phyloP scores from a whole-genome alignment of 2,888 invertebrate species.

The Orthonychiurus folsomi region DNA sequence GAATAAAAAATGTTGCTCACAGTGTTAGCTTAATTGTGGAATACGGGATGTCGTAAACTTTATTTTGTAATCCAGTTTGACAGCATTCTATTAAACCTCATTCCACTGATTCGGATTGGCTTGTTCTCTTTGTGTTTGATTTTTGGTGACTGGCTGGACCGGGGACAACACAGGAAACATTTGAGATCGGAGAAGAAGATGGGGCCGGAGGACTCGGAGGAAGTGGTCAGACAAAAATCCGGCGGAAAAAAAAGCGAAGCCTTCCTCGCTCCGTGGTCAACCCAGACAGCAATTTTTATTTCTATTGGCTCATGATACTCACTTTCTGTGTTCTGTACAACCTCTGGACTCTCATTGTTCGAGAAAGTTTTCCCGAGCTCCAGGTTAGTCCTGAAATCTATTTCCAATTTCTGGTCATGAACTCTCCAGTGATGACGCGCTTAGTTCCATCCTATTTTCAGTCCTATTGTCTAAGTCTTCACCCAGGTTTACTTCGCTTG shows the following conservation, averaged over 20 bases:
- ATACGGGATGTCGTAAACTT: too few species aligned
- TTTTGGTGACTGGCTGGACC: too few species aligned
- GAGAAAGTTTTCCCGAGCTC: constrained; percentile 88
- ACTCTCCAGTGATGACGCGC: too few species aligned
- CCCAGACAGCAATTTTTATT: constrained; percentile 91
- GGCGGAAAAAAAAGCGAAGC: constrained; percentile 54
- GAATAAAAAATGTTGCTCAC: too few species aligned
- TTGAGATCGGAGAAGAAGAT: constrained; percentile 44
- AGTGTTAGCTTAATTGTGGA: too few species aligned
- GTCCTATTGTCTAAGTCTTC: too few species aligned
- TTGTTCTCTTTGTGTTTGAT: neutral
- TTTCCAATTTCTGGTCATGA: too few species aligned
- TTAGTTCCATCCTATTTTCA: too few species aligned
- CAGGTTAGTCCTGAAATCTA: constrained; percentile 55
- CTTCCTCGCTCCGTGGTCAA: constrained; percentile 77
- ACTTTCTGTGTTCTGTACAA: constrained; percentile 87
- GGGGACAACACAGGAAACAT: constrained; percentile 50
- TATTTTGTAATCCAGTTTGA: too few species aligned
- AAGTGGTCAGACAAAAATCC: constrained; percentile 46
- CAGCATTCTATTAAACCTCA: too few species aligned
- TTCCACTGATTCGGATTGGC: neutral
- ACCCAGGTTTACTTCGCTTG: too few species aligned
- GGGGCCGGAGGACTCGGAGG: constrained; percentile 53
- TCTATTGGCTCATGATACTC: constrained; percentile 85
- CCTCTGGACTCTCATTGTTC: constrained; percentile 87